phyloP scores from a whole-genome alignment of 2,113 vertebrate genomes.

The Archilochus colubris region DNA sequence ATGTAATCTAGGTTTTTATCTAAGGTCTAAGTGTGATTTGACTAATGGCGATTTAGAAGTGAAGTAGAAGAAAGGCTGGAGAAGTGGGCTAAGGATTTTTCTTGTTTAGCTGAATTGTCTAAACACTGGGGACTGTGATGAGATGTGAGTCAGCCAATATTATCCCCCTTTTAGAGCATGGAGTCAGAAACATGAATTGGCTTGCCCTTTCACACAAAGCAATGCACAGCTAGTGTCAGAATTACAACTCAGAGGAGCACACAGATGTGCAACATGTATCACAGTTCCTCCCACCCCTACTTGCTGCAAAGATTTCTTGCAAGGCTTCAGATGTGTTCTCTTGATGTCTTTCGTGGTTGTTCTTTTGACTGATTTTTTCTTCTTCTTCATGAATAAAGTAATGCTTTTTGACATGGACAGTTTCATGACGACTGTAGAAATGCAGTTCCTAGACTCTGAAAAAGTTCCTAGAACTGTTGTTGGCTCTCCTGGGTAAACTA shows the following conservation, averaged over 20 bases:
- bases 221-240: slow-evolving; percentile 10
- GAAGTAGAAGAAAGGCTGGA: background rate
- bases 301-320: background rate
- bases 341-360: background rate
- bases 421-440: background rate
- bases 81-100: slow-evolving; percentile 14
- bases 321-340: background rate
- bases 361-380: background rate
- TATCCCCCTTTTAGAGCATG: slow-evolving; percentile 6
- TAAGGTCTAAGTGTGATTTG: background rate
- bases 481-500: background rate
- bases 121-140: background rate
- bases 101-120: slow-evolving; percentile 9
- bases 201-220: slow-evolving; percentile 36
- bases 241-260: background rate
- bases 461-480: background rate
- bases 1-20: background rate
- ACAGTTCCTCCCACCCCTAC: background rate
- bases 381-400: background rate
- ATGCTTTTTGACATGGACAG: background rate
- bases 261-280: background rate
- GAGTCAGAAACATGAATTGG: slow-evolving; percentile 37
- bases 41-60: background rate
- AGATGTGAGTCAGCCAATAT: slow-evolving; percentile 34
- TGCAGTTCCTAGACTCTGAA: background rate